A percentile compares a stretch with the other conserved stretches of the same genome.
Conservation (phyloP, 2,888 invertebrate species). For the Alcis repandata region DNA sequence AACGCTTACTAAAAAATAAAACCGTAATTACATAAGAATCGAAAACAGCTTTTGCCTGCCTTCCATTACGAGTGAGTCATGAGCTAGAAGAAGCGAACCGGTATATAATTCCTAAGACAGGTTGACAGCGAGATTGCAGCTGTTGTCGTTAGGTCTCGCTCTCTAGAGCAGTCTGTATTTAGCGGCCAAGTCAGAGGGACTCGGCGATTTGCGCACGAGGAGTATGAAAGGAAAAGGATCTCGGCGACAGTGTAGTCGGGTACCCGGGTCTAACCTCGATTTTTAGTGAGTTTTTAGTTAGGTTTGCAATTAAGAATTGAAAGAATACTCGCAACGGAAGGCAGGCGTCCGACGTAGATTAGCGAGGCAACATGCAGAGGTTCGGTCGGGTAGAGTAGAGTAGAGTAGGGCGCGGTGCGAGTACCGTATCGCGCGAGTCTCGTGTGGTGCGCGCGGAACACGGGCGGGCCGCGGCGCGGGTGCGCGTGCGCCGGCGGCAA, state of each 20-base stretch:
- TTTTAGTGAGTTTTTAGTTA: not conserved
- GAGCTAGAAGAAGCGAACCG: not conserved
- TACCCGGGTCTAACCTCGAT: not conserved
- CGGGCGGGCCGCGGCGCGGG: conserved; percentile 48
- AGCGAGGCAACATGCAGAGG: conserved; percentile 15
- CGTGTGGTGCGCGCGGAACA: conserved; percentile 45
- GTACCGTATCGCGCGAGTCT: conserved; percentile 68
- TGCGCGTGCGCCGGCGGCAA: conserved; percentile 74
- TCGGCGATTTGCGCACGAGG: not conserved
- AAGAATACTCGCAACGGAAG: not conserved
- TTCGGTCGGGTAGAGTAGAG: conserved; percentile 2
- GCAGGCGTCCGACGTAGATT: not conserved
- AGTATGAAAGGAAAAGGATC: not conserved
- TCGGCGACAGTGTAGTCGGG: too few relatives aligned
- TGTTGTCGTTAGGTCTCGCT: not conserved
- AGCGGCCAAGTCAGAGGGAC: not conserved
- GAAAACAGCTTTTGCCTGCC: conserved; percentile 2
- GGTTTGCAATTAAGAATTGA: not conserved
- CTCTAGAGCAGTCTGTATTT: not conserved
- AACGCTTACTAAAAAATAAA: not conserved
- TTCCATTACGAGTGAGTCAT: not conserved
- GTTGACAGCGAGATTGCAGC: not conserved
- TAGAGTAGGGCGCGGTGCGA: conserved; percentile 37
- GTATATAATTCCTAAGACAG: not conserved
- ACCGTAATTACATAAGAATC: not conserved